Conservation (phyloP, 2,113 vertebrate species). For the Bothrops jararaca region DNA sequence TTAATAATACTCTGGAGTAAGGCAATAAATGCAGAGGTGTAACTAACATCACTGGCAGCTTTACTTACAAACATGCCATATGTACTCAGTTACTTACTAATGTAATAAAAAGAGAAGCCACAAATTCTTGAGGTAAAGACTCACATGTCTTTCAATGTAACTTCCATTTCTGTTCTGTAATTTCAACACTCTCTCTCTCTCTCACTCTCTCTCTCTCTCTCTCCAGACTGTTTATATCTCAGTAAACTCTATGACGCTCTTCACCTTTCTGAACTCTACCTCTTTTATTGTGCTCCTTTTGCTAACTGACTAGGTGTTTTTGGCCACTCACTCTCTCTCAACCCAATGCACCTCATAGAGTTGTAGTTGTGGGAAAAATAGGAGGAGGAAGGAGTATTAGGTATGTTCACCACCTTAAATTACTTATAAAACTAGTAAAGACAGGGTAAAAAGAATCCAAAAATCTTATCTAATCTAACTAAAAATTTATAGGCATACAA, state of each 20-base stretch:
- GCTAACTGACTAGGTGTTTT: not conserved
- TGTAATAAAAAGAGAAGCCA: conserved; percentile 54
- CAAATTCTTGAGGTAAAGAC: conserved; percentile 32
- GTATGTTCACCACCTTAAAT: not conserved
- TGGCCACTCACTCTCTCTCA: not conserved
- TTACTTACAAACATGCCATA: conserved; percentile 75
- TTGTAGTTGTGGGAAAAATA: not conserved
- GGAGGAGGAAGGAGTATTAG: not conserved
- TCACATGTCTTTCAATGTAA: conserved; percentile 23
- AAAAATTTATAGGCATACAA: not conserved
- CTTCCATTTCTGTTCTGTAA: conserved; percentile 7
- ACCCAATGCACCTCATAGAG: not conserved
- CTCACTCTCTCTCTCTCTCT: not conserved
- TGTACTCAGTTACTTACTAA: conserved; percentile 68
- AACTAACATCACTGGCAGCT: conserved; percentile 69
- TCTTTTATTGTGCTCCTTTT: not conserved
- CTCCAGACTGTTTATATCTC: not conserved
- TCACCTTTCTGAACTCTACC: not conserved
- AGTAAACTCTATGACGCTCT: not conserved
- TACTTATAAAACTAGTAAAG: not conserved
- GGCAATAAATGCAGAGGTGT: conserved; percentile 77
- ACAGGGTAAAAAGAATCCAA: not conserved
- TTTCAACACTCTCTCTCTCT: conserved; percentile 1
- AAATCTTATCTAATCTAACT: not conserved
- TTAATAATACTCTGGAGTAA: conserved; percentile 77